Evolutionary conservation across 2,888 invertebrate species (phyloP), one percentile per base, ranked within the genome.

Genomic region (Microchrysa polita): DNA sequence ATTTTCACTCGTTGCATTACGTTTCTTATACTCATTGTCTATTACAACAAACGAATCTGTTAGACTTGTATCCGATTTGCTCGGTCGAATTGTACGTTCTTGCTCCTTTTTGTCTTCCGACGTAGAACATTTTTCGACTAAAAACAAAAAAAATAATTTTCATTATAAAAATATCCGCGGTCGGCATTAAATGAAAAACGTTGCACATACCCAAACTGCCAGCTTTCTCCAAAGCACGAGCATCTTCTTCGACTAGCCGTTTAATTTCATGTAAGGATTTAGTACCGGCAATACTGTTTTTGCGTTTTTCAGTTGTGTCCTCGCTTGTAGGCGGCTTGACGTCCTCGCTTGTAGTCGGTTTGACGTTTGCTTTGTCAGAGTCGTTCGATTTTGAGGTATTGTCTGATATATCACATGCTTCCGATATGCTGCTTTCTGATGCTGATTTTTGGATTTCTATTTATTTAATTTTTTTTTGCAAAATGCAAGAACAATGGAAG

Each of bases 1-100:
- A 80, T 83, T 74, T 77, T 83, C 78, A 77, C 77, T 27, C 82
- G 83, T 81, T 5, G 27, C 27, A 52, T 77, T 78, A 71, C 77
- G 77, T 73, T 74, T 77, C 42, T 74, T 80, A 55, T 81, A 80
- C 82, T 88, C 79, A 83, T 86, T 81, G 82, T 88, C 79, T 14
- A 96, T 89, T 78, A 96, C 89, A 1, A 95, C 95, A 84, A 96
- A 96, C 23, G 95, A 94, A 82, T 96, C 95, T 0, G 94, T 94
- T 18, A 96, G 88, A 81, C 95, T 95, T 0, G 95, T 95, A 82
- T 96, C 95, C 1, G 95, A 95, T 87, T 95, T 95, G 84, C 95
- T 95, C 9, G 93, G 88, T 67, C 95, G 88, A 79, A 95, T 88
- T 0, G 89, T 89, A 78, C 94, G 88, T 0, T 90, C 90, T 72